Base-by-base conservation (phyloP, 2,888 invertebrate species). In the Panopea generosa region DNA sequence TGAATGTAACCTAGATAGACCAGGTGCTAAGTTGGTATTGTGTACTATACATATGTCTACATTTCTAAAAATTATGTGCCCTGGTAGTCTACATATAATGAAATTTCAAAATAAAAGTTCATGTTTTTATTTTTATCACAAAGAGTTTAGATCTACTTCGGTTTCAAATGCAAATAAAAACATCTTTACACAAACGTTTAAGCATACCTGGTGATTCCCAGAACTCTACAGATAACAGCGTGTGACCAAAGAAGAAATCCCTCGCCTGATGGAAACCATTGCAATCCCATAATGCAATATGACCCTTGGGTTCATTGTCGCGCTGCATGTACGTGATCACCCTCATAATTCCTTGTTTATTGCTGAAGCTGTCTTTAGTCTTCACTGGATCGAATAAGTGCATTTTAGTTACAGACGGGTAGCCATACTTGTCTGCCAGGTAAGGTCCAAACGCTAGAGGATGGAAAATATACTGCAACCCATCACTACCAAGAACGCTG, bases 161-260 rank as follows among this genome's bases (percentile, higher is more conserved):
- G n/a, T n/a, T n/a, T n/a, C n/a, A n/a, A n/a, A n/a, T n/a, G n/a
- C n/a, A n/a, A n/a, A n/a, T n/a, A n/a, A n/a, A n/a, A n/a, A n/a
- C n/a, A n/a, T n/a, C n/a, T n/a, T n/a, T n/a, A n/a, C n/a, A n/a
- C n/a, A n/a, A n/a, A n/a, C n/a, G n/a, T n/a, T n/a, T n/a, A n/a
- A n/a, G n/a, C 84, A 78, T 83, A 91, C 91, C 91, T 82, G 91
- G 90, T 47, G 91, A 85, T 77, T 91, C 90, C 91, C 91, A 91
- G 84, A 91, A 91, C 84, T 91, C 90, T 52, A 90, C 90, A n/a
- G 90, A 87, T 24, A 91, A 84, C 4, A 91, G 82, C 22, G 85
- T 87, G 70, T 87, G 89, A 27, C 88, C 88, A 9, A 79, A 81
- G 38, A 89, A 87, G 89, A 90, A 91, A 71, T 91, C 90, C 45